Base-by-base conservation (phyloP, 64 coral and sea anemone species). In the Anthopleura sola region DNA sequence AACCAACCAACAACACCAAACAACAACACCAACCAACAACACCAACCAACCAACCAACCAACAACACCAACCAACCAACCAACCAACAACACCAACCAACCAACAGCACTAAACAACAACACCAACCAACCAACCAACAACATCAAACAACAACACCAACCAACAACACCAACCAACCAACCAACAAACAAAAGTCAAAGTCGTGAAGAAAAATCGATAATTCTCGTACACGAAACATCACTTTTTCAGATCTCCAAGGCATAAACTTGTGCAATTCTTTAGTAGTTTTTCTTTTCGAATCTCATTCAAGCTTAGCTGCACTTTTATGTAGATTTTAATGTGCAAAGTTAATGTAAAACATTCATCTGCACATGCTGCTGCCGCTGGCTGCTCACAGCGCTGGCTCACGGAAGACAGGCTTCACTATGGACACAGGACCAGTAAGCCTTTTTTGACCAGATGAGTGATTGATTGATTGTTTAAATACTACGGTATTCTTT, bases 341-440 rank as follows among this genome's bases (percentile, higher is more conserved):
- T 71, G 26, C 66, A 71, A 71, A 71, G 66, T 79, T 79, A 44
- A 79, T 48, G 37, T 79, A 40, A 79, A 48, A 46, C 76, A 44
- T 79, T 44, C 76, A 71, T 71, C 66, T 71, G 66, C 66, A 71
- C 66, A 47, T 79, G 76, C 76, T 79, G 76, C 76, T 79, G 76
- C 76, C 76, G 76, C 76, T 79, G 44, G 76, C 76, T 79, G 76
- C 76, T 79, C 37, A 79, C 76, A 79, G 76, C 20, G 23, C 76
- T 79, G 76, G 76, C 76, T 79, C 76, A 44, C 24, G 76, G 76
- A 79, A 79, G 76, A 37, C 76, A 79, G 76, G 76, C 76, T 79
- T 79, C 76, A 79, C 76, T 79, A 44, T 79, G 76, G 76, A 79
- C 76, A 79, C 76, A 44, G 76, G 76, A 79, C 76, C 76, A 79